Percentiles rank a stretch among this genome's conserved stretches.
Evolutionary conservation across 2,113 vertebrate species (phyloP).

Genomic region (Sorex fumeus): DNA sequence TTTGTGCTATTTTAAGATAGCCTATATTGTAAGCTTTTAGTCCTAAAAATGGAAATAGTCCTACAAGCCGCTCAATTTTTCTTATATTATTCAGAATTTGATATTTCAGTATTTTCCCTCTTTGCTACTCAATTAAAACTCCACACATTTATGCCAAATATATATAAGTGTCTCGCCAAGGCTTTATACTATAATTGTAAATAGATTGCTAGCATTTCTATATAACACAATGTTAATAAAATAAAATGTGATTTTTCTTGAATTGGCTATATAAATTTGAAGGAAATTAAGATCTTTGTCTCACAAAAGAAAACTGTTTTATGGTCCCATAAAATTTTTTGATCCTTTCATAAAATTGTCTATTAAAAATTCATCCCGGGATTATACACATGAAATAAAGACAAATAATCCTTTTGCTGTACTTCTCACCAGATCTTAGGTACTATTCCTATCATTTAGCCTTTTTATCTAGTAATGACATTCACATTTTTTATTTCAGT

Average conservation of each 20-base stretch:
- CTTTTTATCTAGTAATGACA: conserved; percentile 35
- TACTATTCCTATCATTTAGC: conserved; percentile 24
- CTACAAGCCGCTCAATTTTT: conserved; percentile 51
- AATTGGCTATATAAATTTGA: conserved; percentile 46
- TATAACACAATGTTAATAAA: conserved; percentile 58
- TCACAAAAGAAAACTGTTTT: conserved; percentile 51
- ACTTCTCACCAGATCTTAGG: conserved; percentile 23
- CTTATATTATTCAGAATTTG: conserved; percentile 34
- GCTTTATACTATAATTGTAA: conserved; percentile 24
- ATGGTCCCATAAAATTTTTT: conserved; percentile 28
- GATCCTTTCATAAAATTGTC: conserved; percentile 13
- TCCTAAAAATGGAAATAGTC: not conserved
- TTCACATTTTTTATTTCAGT: conserved; percentile 66
- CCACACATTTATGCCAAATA: not conserved
- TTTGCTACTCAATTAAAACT: not conserved
- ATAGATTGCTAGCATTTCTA: conserved; percentile 58
- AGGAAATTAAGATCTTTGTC: conserved; percentile 39
- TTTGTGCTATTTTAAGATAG: conserved; percentile 70
- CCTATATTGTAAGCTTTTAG: conserved; percentile 34
- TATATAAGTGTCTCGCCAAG: conserved; percentile 27
- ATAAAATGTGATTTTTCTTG: conserved; percentile 52
- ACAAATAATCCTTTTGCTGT: conserved; percentile 49
- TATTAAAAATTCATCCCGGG: conserved; percentile 56
- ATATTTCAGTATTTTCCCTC: not conserved
- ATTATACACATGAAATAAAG: conserved; percentile 60